phyloP scores from a whole-genome alignment of 2,113 vertebrate species.

The Dryoscopus gambensis region DNA sequence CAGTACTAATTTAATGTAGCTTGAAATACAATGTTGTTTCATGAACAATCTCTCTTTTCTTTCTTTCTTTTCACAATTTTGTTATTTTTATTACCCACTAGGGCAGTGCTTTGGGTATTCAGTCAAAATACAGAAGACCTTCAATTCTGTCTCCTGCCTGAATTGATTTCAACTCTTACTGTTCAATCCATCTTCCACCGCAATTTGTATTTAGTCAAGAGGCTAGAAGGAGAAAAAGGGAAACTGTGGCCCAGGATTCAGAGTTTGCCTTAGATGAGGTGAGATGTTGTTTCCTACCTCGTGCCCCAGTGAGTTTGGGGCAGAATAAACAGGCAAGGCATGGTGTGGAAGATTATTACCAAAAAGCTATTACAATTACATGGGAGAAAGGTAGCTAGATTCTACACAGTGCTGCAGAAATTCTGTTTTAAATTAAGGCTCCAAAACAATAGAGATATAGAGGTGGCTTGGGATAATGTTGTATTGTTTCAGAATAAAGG shows the following conservation, averaged over 20 bases:
- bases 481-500: neutral
- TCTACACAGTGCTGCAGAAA: neutral
- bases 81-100: neutral
- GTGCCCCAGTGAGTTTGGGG: neutral
- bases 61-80: neutral
- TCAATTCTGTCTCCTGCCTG: neutral
- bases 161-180: neutral
- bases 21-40: neutral
- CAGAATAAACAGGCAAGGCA: neutral
- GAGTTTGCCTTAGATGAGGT: neutral
- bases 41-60: neutral
- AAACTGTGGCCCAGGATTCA: neutral
- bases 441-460: neutral
- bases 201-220: neutral
- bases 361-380: neutral
- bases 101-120: neutral
- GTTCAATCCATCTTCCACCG: neutral
- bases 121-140: neutral
- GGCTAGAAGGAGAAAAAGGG: neutral
- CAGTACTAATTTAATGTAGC: neutral
- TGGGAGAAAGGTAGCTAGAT: neutral
- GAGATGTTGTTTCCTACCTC: neutral
- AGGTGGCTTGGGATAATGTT: neutral
- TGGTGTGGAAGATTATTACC: neutral
- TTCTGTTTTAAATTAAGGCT: neutral